Evolutionary conservation across 2,797 vertebrate species (phyloP), one percentile per base, ranked within the genome.

Genomic region (Eidolon dupreanum): DNA sequence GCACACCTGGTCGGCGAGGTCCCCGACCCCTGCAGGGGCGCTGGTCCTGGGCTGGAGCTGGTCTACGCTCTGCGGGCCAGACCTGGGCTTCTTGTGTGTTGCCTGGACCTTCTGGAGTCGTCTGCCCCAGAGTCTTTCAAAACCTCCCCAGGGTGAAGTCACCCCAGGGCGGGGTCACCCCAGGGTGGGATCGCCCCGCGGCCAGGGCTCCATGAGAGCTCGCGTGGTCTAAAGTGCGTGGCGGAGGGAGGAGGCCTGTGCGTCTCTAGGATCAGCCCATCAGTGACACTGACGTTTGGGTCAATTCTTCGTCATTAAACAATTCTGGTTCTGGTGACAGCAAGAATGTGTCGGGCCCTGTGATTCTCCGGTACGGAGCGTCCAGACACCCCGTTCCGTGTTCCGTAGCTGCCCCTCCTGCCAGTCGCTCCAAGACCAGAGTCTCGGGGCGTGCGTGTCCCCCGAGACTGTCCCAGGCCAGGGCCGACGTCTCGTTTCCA

Each of bases 11-110:
- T 15, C 1, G 2, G 26, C 2, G 55, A 51, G 51, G 15, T 33
- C 57, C 2, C 33, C 12, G 16, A 12, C 1, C 2, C 2, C 1
- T 4, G 79, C 3, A 1, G 59, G 24, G 1, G 36, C 12, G 24
- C 3, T 1, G 8, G 71, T 0, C 1, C 17, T 2, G 5, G 2
- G 1, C 46, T 3, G 46, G 41, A 0, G 5, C 3, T 0, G 20
- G 41, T 36, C 17, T 4, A 0, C 0, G 4, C 17, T 28, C 8
- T 19, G 57, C 38, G 77, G 26, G 24, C 11, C 71, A 38, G 51
- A 9, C 70, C 0, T 0, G 20, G 3, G 7, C n/a, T 33, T 8
- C 1, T 13, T 1, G 0, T 8, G 1, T 4, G 16, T 53, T 19
- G 0, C 5, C 0, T 15, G 53, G 31, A 19, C 20, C 36, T 43